Conservation (phyloP, 2,113 vertebrate genomes). For the Callionymus lyra region DNA sequence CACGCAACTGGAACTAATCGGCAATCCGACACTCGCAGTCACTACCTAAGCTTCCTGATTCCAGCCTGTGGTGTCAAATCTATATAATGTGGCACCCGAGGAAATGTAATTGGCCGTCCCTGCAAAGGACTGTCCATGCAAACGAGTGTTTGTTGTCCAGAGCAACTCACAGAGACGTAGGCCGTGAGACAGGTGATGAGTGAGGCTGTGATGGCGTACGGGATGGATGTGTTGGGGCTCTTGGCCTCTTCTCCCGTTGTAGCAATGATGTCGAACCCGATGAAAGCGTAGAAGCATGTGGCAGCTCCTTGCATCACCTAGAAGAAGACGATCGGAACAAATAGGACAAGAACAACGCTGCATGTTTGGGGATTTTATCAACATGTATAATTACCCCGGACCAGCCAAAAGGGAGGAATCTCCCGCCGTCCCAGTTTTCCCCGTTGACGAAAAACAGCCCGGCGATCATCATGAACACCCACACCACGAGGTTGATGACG, state of each 20-base stretch:
- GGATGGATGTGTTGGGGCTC: conserved; percentile 95
- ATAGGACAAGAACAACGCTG: background rate
- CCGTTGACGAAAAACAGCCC: conserved; percentile 88
- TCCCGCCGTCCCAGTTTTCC: conserved; percentile 87
- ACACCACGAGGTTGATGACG: conserved; percentile 86
- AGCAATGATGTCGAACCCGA: conserved; percentile 97
- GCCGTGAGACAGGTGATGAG: conserved; percentile 92
- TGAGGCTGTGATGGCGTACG: conserved; percentile 93
- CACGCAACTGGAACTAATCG: no score
- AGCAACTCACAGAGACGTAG: conserved; percentile 91
- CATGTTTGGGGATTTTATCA: background rate
- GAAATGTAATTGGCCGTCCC: no score
- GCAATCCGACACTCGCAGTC: no score
- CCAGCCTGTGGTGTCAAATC: no score
- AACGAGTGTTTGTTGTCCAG: background rate
- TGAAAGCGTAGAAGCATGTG: conserved; percentile 97
- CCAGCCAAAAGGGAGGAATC: conserved; percentile 91
- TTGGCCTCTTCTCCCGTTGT: conserved; percentile 96
- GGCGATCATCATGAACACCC: conserved; percentile 94
- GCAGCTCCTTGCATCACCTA: conserved; percentile 97
- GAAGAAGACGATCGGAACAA: background rate
- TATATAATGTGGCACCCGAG: no score
- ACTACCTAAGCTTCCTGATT: no score
- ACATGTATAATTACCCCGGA: conserved; percentile 77
- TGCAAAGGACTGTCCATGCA: no score